These are phyloP conservation scores for Sesamia nonagrioides DNA, from an alignment of 1,140 invertebrate species.

Conservation along the genomic window DNA sequence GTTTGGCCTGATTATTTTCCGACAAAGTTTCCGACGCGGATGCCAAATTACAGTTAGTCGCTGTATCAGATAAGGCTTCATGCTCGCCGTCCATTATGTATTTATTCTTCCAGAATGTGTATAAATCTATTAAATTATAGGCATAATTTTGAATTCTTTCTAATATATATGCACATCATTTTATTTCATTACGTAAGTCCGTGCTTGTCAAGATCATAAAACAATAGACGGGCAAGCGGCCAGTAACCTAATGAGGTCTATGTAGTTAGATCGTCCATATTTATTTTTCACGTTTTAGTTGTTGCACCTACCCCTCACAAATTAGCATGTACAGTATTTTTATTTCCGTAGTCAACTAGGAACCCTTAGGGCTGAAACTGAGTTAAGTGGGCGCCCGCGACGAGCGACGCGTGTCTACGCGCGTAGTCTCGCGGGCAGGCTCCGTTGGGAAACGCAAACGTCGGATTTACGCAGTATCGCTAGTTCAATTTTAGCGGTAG, in stretches of 20 bases:
- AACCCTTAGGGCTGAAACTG: no score
- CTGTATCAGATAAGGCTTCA: conserved; percentile 77
- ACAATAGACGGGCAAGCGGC: conserved; percentile 47
- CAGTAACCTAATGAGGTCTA: neutral
- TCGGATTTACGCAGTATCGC: no score
- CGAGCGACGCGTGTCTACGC: no score
- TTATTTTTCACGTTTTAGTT: no score
- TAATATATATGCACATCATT: conserved; percentile 48
- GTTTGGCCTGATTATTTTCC: conserved; percentile 76
- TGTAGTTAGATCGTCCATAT: no score
- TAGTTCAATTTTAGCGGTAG: no score
- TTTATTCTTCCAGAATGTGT: conserved; percentile 55
- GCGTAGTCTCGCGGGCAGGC: no score
- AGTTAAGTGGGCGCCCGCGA: no score
- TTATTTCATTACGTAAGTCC: conserved; percentile 54
- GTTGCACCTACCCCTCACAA: no score
- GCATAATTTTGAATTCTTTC: conserved; percentile 69
- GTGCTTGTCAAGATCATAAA: conserved; percentile 54
- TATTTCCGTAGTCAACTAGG: no score
- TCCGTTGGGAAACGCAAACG: no score
- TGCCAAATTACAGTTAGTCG: conserved; percentile 74
- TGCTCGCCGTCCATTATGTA: conserved; percentile 77
- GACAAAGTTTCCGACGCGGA: conserved; percentile 75
- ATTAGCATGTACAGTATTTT: no score
- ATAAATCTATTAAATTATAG: conserved; percentile 57